Conservation (phyloP, 2,113 vertebrate genomes). For the Chelonoidis abingdonii region DNA sequence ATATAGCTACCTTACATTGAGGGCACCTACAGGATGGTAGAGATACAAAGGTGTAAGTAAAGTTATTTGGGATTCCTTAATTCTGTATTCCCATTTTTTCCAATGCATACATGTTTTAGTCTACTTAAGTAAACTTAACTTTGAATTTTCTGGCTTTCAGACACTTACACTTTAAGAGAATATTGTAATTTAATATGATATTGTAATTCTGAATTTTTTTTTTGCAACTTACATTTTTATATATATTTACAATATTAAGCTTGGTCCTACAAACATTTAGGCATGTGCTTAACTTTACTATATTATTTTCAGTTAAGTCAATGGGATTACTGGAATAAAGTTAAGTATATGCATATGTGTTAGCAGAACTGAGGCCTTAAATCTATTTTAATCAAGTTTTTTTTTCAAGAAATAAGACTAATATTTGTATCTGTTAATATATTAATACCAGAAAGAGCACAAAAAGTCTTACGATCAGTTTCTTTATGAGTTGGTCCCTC, state of each 20-base stretch:
- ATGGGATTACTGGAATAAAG: not conserved
- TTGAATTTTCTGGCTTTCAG: not conserved
- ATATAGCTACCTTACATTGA: not conserved
- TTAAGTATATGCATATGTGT: not conserved
- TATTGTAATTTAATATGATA: not conserved
- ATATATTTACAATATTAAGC: not conserved
- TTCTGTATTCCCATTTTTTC: not conserved
- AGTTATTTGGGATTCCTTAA: not conserved
- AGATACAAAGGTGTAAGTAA: not conserved
- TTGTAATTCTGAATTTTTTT: not conserved
- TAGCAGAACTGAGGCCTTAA: not conserved
- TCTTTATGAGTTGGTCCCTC: constrained; percentile 96
- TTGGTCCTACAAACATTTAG: not conserved
- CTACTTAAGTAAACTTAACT: not conserved
- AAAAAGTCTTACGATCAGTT: constrained; percentile 92
- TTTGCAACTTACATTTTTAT: not conserved
- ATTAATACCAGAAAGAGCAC: constrained; percentile 43
- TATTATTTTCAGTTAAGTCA: not conserved
- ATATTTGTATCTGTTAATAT: constrained; percentile 18
- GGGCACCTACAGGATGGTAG: not conserved
- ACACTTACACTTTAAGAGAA: not conserved
- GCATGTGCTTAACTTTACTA: not conserved
- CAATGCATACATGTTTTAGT: not conserved
- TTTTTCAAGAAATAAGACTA: not conserved
- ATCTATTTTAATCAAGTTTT: not conserved